Percentiles rank a stretch among this genome's conserved stretches.
These are phyloP conservation scores for Paramuricea clavata DNA, from an alignment of 92 coral and sea anemone genomes.

Conservation along the genomic window DNA sequence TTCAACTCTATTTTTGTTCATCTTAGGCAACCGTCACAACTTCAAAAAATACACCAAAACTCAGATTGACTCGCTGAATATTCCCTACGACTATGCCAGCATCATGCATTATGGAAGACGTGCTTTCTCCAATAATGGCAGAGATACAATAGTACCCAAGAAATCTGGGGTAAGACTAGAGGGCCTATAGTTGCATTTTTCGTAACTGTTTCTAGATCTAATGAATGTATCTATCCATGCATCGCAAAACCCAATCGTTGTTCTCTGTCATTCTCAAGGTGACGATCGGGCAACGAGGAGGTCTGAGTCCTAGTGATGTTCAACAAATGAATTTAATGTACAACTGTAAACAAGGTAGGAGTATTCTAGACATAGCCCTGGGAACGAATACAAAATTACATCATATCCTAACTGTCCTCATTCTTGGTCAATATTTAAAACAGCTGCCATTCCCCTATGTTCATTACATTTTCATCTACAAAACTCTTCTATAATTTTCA, in stretches of 20 bases:
- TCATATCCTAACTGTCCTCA: too few relatives aligned
- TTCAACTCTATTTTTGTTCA: background rate
- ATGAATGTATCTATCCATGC: too few relatives aligned
- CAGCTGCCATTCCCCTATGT: too few relatives aligned
- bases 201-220: too few relatives aligned
- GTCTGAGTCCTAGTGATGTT: background rate
- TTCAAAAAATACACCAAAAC: background rate
- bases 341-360: background rate
- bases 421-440: too few relatives aligned
- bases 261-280: too few relatives aligned
- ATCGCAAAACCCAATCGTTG: too few relatives aligned
- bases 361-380: too few relatives aligned
- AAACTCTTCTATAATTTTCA: too few relatives aligned
- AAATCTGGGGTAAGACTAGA: background rate
- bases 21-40: conserved; percentile 8
- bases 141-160: conserved; percentile 1
- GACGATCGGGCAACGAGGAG: background rate
- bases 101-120: conserved; percentile 20
- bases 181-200: too few relatives aligned
- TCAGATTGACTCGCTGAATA: background rate
- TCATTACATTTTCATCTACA: too few relatives aligned
- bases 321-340: background rate
- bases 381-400: too few relatives aligned
- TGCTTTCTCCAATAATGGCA: background rate
- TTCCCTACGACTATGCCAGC: conserved; percentile 1